A percentile compares a stretch with the other conserved stretches of the same genome.
These are phyloP conservation scores for Diploscapter pachys DNA, from an alignment of 1,140 invertebrate species.

Conservation along the genomic window DNA sequence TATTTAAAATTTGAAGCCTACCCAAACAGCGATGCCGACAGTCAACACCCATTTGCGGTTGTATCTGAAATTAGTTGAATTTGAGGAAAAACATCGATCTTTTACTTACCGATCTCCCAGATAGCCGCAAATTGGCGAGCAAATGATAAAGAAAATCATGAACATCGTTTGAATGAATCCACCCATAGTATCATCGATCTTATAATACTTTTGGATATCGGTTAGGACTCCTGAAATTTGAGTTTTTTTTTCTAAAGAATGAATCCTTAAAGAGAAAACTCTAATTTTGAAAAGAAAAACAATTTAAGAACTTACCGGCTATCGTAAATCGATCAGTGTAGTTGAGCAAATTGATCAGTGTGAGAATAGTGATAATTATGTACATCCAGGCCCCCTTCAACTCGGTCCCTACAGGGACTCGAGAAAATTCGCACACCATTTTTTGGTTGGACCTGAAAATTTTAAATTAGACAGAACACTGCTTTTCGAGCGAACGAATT, in stretches of 20 bases:
- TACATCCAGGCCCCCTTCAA: too few relatives aligned
- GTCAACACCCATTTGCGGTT: conserved; percentile 83
- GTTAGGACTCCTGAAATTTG: conserved; percentile 25
- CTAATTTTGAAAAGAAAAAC: not conserved
- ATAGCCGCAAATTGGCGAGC: conserved; percentile 32
- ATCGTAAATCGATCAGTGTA: conserved; percentile 41
- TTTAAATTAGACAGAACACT: too few relatives aligned
- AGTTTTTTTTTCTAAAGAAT: not conserved
- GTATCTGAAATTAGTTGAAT: conserved; percentile 62
- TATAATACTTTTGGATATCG: conserved; percentile 27
- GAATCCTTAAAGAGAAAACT: not conserved
- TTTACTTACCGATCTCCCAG: conserved; percentile 58
- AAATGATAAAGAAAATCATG: conserved; percentile 32
- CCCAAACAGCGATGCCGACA: conserved; percentile 84
- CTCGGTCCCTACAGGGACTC: too few relatives aligned
- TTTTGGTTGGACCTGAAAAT: too few relatives aligned
- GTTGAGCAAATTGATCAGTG: conserved; percentile 36
- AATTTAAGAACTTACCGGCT: conserved; percentile 28
- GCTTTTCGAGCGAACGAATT: too few relatives aligned
- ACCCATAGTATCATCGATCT: conserved; percentile 23
- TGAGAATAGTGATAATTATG: conserved; percentile 8
- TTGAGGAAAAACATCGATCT: too few relatives aligned
- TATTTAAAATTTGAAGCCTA: conserved; percentile 66
- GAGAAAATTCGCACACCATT: too few relatives aligned
- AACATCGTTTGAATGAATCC: conserved; percentile 33